Evolutionary conservation across 2,113 vertebrate species (phyloP).

Genomic region (Pseudopodoces humilis): DNA sequence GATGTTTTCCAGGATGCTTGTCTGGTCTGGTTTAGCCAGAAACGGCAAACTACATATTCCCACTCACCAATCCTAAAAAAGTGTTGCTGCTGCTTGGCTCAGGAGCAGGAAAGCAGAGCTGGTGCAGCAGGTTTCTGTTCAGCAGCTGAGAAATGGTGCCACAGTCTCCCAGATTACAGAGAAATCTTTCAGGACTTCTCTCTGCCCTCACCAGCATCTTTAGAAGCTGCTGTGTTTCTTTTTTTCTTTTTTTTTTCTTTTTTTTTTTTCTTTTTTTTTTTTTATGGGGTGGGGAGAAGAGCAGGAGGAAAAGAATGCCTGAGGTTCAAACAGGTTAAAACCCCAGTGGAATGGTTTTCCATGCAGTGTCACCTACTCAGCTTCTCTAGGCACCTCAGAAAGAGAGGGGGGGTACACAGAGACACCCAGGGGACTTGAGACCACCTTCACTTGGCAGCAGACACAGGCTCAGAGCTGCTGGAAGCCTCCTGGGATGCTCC

Average conservation of each 20-base stretch:
- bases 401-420: not conserved
- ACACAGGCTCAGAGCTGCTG: not conserved
- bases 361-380: not conserved
- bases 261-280: not conserved
- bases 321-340: not conserved
- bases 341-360: not conserved
- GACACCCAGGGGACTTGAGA: not conserved
- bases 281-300: accelerated
- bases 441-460: not conserved
- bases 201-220: not conserved
- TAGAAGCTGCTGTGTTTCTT: not conserved
- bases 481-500: not conserved
- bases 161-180: not conserved
- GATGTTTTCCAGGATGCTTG: not conserved
- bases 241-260: not conserved
- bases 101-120: not conserved
- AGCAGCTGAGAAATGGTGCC: not conserved
- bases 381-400: not conserved
- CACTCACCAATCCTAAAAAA: not conserved
- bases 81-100: not conserved
- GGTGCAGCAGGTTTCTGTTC: not conserved
- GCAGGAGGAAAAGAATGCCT: not conserved
- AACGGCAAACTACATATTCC: accelerated
- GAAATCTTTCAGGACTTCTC: not conserved
- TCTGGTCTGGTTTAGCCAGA: not conserved